These are phyloP conservation scores for Orgyia antiqua DNA, from an alignment of 2,888 invertebrate species.

Conservation along the genomic window DNA sequence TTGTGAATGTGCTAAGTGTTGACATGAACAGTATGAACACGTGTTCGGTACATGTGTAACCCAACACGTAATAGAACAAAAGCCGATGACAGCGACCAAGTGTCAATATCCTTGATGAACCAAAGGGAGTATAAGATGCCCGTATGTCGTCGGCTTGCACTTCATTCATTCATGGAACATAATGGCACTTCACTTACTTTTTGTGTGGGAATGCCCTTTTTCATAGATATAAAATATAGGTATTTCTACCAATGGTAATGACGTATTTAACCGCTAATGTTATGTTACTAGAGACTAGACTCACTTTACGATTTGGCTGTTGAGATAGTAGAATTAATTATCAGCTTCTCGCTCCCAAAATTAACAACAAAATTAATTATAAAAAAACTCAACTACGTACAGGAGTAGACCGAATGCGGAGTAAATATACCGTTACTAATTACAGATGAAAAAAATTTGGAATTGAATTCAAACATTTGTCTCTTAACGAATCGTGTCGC, in stretches of 20 bases:
- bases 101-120: slow-evolving; percentile 68
- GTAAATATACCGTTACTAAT: slow-evolving; percentile 71
- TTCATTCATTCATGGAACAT: slow-evolving; percentile 55
- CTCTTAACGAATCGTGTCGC: slow-evolving; percentile 76
- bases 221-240: too few relatives aligned
- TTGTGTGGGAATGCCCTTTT: slow-evolving; percentile 48
- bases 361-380: slow-evolving; percentile 62
- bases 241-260: too few relatives aligned
- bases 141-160: slow-evolving; percentile 61
- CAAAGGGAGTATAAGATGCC: slow-evolving; percentile 63
- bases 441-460: slow-evolving; percentile 57
- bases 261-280: too few relatives aligned
- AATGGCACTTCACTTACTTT: slow-evolving; percentile 48
- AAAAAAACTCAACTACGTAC: slow-evolving; percentile 52
- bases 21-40: slow-evolving; percentile 46
- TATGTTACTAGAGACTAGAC: too few relatives aligned
- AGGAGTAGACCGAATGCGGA: slow-evolving; percentile 51
- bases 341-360: slow-evolving; percentile 36
- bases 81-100: slow-evolving; percentile 57
- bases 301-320: too few relatives aligned
- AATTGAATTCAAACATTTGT: slow-evolving; percentile 78
- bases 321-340: too few relatives aligned
- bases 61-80: slow-evolving; percentile 65
- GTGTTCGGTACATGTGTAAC: slow-evolving; percentile 56
- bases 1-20: slow-evolving; percentile 18